Percentiles rank a stretch among this genome's conserved stretches.
Conservation (phyloP, 2,797 vertebrate genomes). For the Astyanax mexicanus region DNA sequence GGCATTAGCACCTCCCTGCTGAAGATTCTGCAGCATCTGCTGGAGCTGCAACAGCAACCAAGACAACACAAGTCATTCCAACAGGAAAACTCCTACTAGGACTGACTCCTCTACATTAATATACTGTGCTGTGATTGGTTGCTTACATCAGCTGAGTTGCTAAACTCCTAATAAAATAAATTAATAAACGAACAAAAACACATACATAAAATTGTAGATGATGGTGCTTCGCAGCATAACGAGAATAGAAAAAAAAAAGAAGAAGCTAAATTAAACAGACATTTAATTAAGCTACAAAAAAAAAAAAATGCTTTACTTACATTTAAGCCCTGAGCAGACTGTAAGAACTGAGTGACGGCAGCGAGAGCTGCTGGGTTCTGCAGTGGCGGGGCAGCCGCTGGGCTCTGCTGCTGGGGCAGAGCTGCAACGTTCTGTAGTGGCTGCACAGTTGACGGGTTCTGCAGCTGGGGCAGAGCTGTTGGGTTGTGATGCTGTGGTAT, state of each 20-base stretch:
- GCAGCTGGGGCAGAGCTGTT: not conserved
- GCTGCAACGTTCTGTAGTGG: not conserved
- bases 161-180: not conserved
- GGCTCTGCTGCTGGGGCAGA: not conserved
- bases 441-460: not conserved
- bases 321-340: slow-evolving; percentile 92
- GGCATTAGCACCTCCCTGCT: slow-evolving; percentile 80
- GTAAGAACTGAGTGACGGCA: slow-evolving; percentile 94
- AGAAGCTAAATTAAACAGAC: no score
- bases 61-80: not conserved
- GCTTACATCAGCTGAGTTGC: no score
- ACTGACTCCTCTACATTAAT: no score
- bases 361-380: slow-evolving; percentile 90
- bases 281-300: not conserved
- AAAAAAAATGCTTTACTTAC: slow-evolving; percentile 70
- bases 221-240: no score
- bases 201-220: no score
- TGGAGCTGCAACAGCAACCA: slow-evolving; percentile 81
- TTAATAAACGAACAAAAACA: no score
- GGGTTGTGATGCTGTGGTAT: not conserved
- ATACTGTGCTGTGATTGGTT: no score
- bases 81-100: no score
- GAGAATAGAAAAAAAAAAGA: no score
- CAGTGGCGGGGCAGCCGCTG: slow-evolving; percentile 65
- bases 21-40: slow-evolving; percentile 95